Evolutionary conservation across 2,113 vertebrate species (phyloP), one percentile per base, ranked within the genome.

Genomic region (Merops nubicus): DNA sequence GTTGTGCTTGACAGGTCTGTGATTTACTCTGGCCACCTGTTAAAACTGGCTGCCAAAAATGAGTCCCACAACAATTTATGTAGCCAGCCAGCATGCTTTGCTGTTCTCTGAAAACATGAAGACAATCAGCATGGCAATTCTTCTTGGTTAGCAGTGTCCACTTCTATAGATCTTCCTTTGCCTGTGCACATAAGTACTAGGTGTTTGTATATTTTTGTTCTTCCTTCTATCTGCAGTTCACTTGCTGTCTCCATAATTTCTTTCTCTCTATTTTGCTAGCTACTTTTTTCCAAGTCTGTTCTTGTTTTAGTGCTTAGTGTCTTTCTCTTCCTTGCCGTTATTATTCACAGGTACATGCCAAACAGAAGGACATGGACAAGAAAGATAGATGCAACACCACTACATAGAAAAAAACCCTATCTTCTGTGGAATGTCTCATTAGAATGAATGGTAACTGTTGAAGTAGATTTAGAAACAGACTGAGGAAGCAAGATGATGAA

Each of bases 21-120:
- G 86, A 85, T 89, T 96, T 95, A 89, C 51, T 86, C 59, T 70
- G 88, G 54, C 59, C 86, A 78, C 54, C 51, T 78, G 72, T 75
- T 89, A 81, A 92, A 86, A 67, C 72, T 54, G 11, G 59, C 15
- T 95, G 79, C 81, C 64, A 91, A 50, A 54, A 51, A 15, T 23
- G 29, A 70, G 76, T 80, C 60, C 68, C 29, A 74, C 72, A 83
- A 84, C 64, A 77, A 88, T 77, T 77, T 50, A 63, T 59, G 20
- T 54, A 70, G 28, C 59, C 81, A 86, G 11, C 6, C 38, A 91
- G 33, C 34, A 47, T 38, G 28, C 12, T 74, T 63, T 74, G 23
- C 28, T 89, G 45, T 38, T 80, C 26, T 72, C 73, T 84, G 60
- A 67, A 86, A 69, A 62, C n/a, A 45, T 3, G 6, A 92, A 23